Conservation (phyloP, 2,113 vertebrate species). For the Dunckerocampus dactyliophorus region DNA sequence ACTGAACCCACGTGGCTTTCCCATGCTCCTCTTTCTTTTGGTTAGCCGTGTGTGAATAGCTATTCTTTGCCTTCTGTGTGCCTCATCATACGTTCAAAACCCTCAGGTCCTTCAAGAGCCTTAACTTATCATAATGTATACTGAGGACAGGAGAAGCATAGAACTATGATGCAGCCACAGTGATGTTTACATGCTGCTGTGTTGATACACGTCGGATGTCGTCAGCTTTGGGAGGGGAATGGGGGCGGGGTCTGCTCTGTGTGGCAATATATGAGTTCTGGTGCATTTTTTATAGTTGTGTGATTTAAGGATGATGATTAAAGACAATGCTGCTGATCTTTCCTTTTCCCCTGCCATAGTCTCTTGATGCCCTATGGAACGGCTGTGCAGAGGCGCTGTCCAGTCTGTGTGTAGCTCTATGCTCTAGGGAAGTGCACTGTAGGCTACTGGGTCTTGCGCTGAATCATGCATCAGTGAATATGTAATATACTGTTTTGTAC, state of each 20-base stretch:
- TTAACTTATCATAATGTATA: constrained; percentile 74
- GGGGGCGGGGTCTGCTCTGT: constrained; percentile 31
- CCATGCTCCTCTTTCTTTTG: constrained; percentile 53
- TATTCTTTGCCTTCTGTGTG: constrained; percentile 78
- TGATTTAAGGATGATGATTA: constrained; percentile 46
- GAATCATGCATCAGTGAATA: constrained; percentile 65
- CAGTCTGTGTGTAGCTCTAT: constrained; percentile 67
- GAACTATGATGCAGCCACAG: constrained; percentile 42
- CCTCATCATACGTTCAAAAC: constrained; percentile 78
- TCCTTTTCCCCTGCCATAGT: constrained; percentile 53
- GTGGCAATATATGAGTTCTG: constrained; percentile 63
- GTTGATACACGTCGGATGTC: constrained; percentile 34
- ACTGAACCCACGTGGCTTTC: constrained; percentile 30
- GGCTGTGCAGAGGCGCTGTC: constrained; percentile 51
- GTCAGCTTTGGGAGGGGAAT: background rate
- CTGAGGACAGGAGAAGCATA: constrained; percentile 46
- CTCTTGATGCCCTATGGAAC: constrained; percentile 63
- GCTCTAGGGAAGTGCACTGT: constrained; percentile 66
- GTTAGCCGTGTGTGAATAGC: constrained; percentile 64
- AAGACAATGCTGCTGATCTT: constrained; percentile 69
- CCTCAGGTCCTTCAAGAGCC: constrained; percentile 82
- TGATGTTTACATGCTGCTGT: constrained; percentile 61
- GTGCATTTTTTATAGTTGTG: constrained; percentile 58
- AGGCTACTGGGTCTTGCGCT: constrained; percentile 63
- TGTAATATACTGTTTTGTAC: constrained; percentile 78